These are phyloP conservation scores for Zaprionus obscuricornis DNA, from an alignment of 2,888 invertebrate species.

Conservation along the genomic window DNA sequence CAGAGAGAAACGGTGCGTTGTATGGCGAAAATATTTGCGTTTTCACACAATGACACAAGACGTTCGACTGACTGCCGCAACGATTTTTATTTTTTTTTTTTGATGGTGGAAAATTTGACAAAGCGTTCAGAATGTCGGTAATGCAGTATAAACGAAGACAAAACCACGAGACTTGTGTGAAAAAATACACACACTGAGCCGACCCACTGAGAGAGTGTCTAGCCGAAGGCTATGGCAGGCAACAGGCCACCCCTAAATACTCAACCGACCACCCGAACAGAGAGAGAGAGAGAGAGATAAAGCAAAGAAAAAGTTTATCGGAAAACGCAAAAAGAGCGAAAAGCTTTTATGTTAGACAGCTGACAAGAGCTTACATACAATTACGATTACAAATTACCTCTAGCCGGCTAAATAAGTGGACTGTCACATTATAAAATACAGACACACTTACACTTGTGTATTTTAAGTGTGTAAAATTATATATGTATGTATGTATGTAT, in stretches of 20 bases:
- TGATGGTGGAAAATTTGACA: slow-evolving; percentile 63
- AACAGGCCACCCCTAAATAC: slow-evolving; percentile 67
- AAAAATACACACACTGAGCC: slow-evolving; percentile 11
- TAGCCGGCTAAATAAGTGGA: too few relatives aligned
- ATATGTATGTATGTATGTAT: too few relatives aligned
- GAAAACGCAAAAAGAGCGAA: slow-evolving; percentile 11
- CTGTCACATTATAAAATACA: background rate
- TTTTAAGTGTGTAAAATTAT: slow-evolving; percentile 28
- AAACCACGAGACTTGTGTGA: slow-evolving; percentile 42
- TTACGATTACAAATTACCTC: too few relatives aligned
- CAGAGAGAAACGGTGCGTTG: slow-evolving; percentile 35
- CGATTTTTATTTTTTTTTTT: slow-evolving; percentile 26
- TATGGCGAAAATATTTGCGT: slow-evolving; percentile 50
- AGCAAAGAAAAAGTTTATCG: slow-evolving; percentile 32
- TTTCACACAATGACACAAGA: slow-evolving; percentile 48
- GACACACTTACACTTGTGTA: background rate
- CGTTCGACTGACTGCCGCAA: slow-evolving; percentile 60
- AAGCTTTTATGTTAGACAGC: slow-evolving; percentile 35
- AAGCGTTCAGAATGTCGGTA: slow-evolving; percentile 16
- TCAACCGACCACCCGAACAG: slow-evolving; percentile 21
- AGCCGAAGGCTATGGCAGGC: slow-evolving; percentile 35
- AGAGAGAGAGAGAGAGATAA: slow-evolving; percentile 10
- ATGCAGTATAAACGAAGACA: slow-evolving; percentile 30
- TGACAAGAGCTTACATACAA: background rate
- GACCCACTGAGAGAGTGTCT: slow-evolving; percentile 5